Base-by-base conservation (phyloP, 2,888 invertebrate genomes). In the Ichneumoninae sp. region DNA sequence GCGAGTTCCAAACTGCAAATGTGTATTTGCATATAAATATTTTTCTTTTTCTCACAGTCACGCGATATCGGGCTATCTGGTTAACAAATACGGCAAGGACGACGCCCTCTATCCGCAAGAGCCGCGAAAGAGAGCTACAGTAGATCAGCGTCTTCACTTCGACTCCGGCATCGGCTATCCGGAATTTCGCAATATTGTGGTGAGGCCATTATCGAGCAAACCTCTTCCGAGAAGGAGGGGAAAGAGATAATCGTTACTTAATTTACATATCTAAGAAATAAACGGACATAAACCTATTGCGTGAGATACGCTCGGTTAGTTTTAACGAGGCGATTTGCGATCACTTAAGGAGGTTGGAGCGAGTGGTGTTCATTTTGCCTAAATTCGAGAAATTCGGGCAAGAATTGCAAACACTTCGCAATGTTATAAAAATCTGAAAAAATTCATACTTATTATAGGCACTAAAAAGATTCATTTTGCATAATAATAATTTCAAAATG, bases 111-210 rank as follows among this genome's bases (percentile, higher is more conserved):
- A 73, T 57, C 79, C 68, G 50, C 50, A 54, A 44, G 83, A 77
- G 36, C 66, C 69, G 68, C 77, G 52, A 57, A 60, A 83, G 78
- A 65, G 82, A 30, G 83, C 65, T 0, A 89, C 94, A 40, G 94
- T 96, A 40, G 94, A 95, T 88, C 95, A 95, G 87, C 92, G 95
- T 68, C 86, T 95, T 83, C 94, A 95, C 90, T 95, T 94, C 40
- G 80, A 74, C 30, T 68, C 60, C n/a, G 60, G 74, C 10, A 50
- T 26, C 26, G 60, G 54, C 74, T 70, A 74, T 68, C 79, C 83
- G 40, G 57, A 71, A 50, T 74, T 57, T 73, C 73, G 71, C 22
- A 83, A 78, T 54, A 68, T 79, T 68, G 66, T 66, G 78, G 66
- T 73, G 60, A 79, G 60, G 4, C 33, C 8, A 22, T 40, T 40